Evolutionary conservation across 2,113 vertebrate genomes (phyloP), one percentile per base, ranked within the genome.

Genomic region (Cyprinodon tularosa): DNA sequence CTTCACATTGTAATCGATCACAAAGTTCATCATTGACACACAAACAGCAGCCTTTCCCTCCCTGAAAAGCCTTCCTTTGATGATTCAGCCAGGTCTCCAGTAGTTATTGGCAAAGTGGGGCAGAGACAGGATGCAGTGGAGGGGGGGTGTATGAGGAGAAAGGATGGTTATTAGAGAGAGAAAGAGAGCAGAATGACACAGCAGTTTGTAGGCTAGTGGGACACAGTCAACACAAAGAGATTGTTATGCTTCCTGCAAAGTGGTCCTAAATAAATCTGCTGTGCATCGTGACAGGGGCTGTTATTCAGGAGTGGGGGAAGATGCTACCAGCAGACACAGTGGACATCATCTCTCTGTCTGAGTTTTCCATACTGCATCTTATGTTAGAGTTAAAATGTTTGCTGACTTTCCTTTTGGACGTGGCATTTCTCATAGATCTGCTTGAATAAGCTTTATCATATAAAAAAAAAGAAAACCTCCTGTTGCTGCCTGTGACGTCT

Each of bases 111-210:
- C 68, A 85, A 78, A 80, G 74, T 73, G 78, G 79, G 71, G 62
- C 64, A 22, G 68, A 62, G 72, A 75, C 53, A 81, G 62, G 60
- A 80, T 69, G 75, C 22, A 36, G 15, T 61, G 65, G 60, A 74
- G 66, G n/a, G 47, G 9, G 59, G n/a, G 22, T 8, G 61, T 13
- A 37, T 39, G 72, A 74, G 17, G 71, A 81, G 70, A 72, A 67
- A 74, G 15, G 68, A 72, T n/a, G 81, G 68, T 81, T 82, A 81
- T 80, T 86, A 82, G 48, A 45, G 64, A 67, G 77, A 83, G 76
- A 86, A 76, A 75, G 74, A 11, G 38, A 79, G 40, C 68, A 77
- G 88, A 83, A 91, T 92, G 92, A 93, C 91, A 90, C 88, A 91
- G 91, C 92, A 87, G 71, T 91, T 90, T 90, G 78, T 85, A 74